phyloP scores from a whole-genome alignment of 2,888 invertebrate genomes.

The Cosmopolites sordidus region DNA sequence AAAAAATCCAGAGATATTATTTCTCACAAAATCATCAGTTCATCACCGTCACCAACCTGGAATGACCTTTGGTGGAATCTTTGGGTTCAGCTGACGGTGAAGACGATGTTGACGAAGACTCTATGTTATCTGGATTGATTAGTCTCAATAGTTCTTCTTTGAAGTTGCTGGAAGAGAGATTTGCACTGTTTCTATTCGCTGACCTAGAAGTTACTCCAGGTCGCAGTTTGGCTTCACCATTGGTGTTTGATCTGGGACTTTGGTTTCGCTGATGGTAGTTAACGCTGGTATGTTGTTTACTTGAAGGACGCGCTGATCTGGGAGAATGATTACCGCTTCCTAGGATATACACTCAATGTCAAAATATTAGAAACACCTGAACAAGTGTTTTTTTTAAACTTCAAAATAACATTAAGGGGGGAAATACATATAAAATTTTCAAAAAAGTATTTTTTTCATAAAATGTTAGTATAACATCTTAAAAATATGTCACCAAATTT shows the following conservation, averaged over 20 bases:
- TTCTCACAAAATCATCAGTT: no score
- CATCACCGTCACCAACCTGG: constrained; percentile 10
- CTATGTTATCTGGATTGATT: constrained; percentile 72
- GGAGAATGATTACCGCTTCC: constrained; percentile 55
- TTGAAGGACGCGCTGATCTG: constrained; percentile 46
- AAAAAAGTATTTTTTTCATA: no score
- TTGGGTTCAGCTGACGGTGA: constrained; percentile 31
- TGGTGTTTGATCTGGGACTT: constrained; percentile 54
- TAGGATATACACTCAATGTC: no score
- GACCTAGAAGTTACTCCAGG: constrained; percentile 50
- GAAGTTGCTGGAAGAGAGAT: constrained; percentile 58
- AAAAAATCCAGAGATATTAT: no score
- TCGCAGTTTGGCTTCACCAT: constrained; percentile 56
- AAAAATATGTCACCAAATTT: no score
- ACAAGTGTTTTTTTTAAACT: no score
- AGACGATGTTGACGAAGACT: constrained; percentile 38
- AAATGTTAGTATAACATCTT: no score
- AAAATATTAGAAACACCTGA: no score
- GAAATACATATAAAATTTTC: no score
- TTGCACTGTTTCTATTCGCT: constrained; percentile 59
- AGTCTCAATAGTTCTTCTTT: constrained; percentile 87
- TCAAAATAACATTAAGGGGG: no score
- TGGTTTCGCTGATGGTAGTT: constrained; percentile 53
- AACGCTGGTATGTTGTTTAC: constrained; percentile 48
- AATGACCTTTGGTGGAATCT: constrained; percentile 17